phyloP scores from a whole-genome alignment of 2,113 vertebrate genomes.

The Ptychochromis oligacanthus region DNA sequence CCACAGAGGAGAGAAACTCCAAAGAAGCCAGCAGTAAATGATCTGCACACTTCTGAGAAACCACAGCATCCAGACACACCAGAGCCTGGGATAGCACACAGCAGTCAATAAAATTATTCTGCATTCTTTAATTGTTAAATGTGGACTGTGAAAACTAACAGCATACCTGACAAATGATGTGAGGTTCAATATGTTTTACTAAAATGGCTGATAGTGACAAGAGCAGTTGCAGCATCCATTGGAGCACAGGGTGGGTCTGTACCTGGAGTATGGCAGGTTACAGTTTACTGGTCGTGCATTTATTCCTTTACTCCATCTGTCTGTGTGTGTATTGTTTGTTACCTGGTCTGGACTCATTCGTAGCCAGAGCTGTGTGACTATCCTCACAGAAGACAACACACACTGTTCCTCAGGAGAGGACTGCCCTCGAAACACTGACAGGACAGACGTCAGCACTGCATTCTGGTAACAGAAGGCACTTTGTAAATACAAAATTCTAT shows the following conservation, averaged over 20 bases:
- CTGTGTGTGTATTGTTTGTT: background rate
- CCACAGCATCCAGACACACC: constrained; percentile 79
- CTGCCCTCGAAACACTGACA: constrained; percentile 76
- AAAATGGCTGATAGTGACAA: constrained; percentile 82
- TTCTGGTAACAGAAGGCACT: constrained; percentile 79
- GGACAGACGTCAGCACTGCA: constrained; percentile 78
- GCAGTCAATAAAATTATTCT: background rate
- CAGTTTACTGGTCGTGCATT: background rate
- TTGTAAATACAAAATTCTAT: background rate
- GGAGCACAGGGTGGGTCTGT: constrained; percentile 77
- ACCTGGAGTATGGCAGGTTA: constrained; percentile 73
- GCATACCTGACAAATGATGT: constrained; percentile 86
- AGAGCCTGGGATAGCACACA: constrained; percentile 78
- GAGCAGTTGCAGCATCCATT: constrained; percentile 82
- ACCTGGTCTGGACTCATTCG: constrained; percentile 85
- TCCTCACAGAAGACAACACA: constrained; percentile 60
- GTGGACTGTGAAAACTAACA: background rate
- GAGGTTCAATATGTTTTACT: constrained; percentile 81
- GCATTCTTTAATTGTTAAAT: background rate
- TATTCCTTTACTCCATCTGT: background rate
- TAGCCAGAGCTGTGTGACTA: constrained; percentile 83
- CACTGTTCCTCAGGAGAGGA: constrained; percentile 67
- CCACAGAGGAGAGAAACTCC: constrained; percentile 87
- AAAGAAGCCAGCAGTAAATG: constrained; percentile 81
- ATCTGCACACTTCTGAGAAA: constrained; percentile 80